Conservation (phyloP, 1,140 invertebrate genomes). For the Chironomus striatipennis region DNA sequence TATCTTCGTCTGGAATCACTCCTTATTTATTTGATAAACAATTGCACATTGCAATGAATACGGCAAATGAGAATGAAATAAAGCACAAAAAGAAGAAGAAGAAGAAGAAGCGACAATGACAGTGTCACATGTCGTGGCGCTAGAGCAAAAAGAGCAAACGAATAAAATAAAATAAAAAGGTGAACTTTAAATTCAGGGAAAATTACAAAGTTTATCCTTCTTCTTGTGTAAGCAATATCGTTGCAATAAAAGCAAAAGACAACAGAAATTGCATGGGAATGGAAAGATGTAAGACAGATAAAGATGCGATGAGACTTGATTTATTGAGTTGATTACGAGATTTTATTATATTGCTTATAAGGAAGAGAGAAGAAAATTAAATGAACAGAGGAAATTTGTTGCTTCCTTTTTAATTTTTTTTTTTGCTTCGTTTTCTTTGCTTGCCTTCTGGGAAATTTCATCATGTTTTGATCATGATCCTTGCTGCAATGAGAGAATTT, state of each 20-base stretch:
- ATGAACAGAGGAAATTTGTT: too few species aligned
- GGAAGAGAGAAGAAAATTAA: too few species aligned
- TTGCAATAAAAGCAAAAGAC: conserved; percentile 27
- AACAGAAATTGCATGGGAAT: conserved; percentile 10
- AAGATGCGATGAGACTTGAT: neutral
- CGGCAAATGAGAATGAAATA: too few species aligned
- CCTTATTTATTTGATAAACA: neutral
- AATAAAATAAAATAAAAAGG: too few species aligned
- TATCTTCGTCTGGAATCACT: conserved; percentile 27
- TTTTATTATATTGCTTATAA: neutral
- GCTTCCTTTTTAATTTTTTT: too few species aligned
- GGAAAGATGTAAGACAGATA: neutral
- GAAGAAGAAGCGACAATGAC: neutral
- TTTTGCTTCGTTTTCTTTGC: too few species aligned
- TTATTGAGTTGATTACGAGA: neutral
- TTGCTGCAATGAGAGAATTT: too few species aligned
- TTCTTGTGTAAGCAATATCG: conserved; percentile 29
- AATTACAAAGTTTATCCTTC: conserved; percentile 32
- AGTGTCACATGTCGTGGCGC: neutral
- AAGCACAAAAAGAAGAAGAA: too few species aligned
- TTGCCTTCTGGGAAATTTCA: too few species aligned
- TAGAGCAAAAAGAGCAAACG: too few species aligned
- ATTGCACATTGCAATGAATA: neutral
- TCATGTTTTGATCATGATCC: too few species aligned
- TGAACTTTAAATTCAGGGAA: neutral